Conservation (phyloP, 2,888 invertebrate species). For the Hemistola chrysoprasaria region DNA sequence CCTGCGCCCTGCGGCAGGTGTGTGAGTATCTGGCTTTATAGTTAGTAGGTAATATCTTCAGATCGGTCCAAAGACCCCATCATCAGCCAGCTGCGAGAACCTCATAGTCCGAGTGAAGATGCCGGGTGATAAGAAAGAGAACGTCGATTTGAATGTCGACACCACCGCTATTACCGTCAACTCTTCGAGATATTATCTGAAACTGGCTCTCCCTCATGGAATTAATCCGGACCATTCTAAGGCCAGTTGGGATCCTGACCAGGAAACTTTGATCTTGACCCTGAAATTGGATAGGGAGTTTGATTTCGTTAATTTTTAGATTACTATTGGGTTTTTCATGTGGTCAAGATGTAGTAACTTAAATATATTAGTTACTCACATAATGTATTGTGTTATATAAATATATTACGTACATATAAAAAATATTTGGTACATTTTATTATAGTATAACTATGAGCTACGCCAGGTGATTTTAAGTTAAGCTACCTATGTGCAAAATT, state of each 20-base stretch:
- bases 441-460: no score
- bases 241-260: slow-evolving; percentile 89
- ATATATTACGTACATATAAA: no score
- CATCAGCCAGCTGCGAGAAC: slow-evolving; percentile 93
- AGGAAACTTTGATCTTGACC: slow-evolving; percentile 86
- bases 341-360: no score
- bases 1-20: no score
- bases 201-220: slow-evolving; percentile 89
- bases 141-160: slow-evolving; percentile 87
- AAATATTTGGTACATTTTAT: no score
- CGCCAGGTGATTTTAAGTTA: no score
- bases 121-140: slow-evolving; percentile 88
- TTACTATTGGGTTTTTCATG: no score
- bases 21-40: no score
- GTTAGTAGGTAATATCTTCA: no score
- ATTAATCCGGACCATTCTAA: slow-evolving; percentile 91
- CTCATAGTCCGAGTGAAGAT: slow-evolving; percentile 90
- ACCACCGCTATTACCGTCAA: slow-evolving; percentile 83
- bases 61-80: slow-evolving; percentile 91
- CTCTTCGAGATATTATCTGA: slow-evolving; percentile 85
- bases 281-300: slow-evolving; percentile 90
- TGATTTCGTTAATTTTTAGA: slow-evolving; percentile 93
- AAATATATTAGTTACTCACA: no score
- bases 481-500: no score
- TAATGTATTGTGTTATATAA: no score